These are phyloP conservation scores for Crenuchus spilurus DNA, from an alignment of 2,797 vertebrate species.

Conservation along the genomic window DNA sequence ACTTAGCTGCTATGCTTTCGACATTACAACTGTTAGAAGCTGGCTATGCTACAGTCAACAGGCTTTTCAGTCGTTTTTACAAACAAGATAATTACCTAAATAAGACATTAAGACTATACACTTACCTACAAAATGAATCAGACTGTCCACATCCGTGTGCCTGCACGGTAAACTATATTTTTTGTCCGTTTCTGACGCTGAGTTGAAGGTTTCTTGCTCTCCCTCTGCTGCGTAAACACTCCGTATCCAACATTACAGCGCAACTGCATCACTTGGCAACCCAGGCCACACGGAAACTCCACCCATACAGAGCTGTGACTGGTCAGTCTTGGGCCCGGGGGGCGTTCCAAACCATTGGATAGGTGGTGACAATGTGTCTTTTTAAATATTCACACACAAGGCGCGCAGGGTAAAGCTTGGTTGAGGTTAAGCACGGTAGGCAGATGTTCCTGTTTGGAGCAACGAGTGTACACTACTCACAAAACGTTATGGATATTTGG, in stretches of 20 bases:
- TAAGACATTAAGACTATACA: not conserved
- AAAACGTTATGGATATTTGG: too few relatives aligned
- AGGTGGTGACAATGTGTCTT: slow-evolving; percentile 37
- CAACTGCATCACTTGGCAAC: slow-evolving; percentile 66
- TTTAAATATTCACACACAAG: rapidly evolving
- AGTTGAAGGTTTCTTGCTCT: slow-evolving; percentile 8
- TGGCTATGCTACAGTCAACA: too few relatives aligned
- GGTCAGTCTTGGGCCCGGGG: slow-evolving; percentile 17
- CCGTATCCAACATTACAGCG: slow-evolving; percentile 54
- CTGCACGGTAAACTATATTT: not conserved
- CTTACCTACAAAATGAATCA: slow-evolving; percentile 24
- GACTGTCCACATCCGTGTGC: not conserved
- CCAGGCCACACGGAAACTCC: slow-evolving; percentile 49
- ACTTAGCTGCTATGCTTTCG: too few relatives aligned
- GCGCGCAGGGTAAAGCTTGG: slow-evolving; percentile 64
- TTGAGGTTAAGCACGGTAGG: slow-evolving; percentile 64
- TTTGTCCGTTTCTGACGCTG: slow-evolving; percentile 7
- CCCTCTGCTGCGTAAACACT: slow-evolving; percentile 9
- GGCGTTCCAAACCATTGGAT: slow-evolving; percentile 39
- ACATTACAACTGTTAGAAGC: too few relatives aligned
- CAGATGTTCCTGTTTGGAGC: too few relatives aligned
- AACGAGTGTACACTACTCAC: too few relatives aligned
- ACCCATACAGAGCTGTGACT: slow-evolving; percentile 57
- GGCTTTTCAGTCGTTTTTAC: not conserved
- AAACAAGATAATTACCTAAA: not conserved